These are phyloP conservation scores for Dicrurus megarhynchus DNA, from an alignment of 2,113 vertebrate species.

Conservation along the genomic window DNA sequence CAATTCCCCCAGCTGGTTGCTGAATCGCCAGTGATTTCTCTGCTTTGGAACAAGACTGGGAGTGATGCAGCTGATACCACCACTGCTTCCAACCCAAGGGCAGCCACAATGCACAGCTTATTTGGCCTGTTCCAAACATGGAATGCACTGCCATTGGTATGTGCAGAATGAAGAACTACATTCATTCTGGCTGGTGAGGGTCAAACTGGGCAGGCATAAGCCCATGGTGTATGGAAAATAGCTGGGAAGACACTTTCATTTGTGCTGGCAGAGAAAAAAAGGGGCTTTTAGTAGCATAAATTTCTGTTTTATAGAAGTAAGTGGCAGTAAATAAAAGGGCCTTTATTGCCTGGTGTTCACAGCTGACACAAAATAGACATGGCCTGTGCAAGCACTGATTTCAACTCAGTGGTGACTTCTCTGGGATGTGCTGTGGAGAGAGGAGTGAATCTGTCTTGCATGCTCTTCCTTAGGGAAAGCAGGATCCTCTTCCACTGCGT, in stretches of 20 bases:
- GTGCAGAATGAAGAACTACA: not conserved
- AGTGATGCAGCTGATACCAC: not conserved
- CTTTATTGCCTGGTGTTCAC: not conserved
- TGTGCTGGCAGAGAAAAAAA: not conserved
- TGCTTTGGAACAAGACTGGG: not conserved
- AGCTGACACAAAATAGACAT: not conserved
- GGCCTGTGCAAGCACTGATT: not conserved
- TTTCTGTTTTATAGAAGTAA: not conserved
- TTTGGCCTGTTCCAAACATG: fast-evolving
- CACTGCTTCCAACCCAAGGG: not conserved
- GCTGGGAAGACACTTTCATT: not conserved
- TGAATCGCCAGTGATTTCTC: not conserved
- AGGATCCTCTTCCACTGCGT: not conserved
- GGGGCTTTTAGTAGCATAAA: not conserved
- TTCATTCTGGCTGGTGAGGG: not conserved
- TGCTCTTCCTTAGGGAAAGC: not conserved
- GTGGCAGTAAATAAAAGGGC: not conserved
- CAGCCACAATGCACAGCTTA: not conserved
- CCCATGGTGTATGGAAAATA: not conserved
- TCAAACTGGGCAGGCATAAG: not conserved
- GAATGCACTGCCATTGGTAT: not conserved
- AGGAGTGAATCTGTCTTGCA: not conserved
- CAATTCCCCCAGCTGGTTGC: not conserved
- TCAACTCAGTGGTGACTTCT: not conserved
- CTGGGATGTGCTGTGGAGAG: not conserved